phyloP scores from a whole-genome alignment of 1,140 invertebrate genomes.

The Whitmania pigra region DNA sequence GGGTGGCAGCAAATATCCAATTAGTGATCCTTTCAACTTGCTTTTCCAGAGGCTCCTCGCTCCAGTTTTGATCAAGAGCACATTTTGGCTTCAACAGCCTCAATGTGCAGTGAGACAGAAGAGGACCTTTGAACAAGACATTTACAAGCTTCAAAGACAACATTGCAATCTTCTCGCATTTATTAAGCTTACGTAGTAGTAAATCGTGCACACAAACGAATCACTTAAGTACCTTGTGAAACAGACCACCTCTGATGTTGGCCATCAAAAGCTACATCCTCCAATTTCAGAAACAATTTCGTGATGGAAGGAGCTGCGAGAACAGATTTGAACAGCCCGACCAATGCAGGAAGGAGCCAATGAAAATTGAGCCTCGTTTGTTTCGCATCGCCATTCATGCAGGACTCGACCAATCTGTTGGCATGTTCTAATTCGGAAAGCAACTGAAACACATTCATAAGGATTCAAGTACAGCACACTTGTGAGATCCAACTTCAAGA shows the following conservation, averaged over 20 bases:
- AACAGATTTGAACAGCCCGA: conserved; percentile 41
- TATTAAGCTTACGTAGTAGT: no score
- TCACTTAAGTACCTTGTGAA: neutral
- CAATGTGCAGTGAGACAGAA: conserved; percentile 57
- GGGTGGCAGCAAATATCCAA: conserved; percentile 47
- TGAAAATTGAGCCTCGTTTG: conserved; percentile 51
- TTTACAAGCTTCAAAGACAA: no score
- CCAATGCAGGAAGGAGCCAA: conserved; percentile 29
- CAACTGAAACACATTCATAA: conserved; percentile 40
- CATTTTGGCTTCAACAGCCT: conserved; percentile 62
- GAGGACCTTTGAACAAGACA: conserved; percentile 39
- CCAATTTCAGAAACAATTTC: conserved; percentile 47
- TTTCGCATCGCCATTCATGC: conserved; percentile 50
- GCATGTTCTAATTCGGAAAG: conserved; percentile 51
- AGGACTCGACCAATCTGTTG: conserved; percentile 53
- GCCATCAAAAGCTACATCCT: conserved; percentile 34
- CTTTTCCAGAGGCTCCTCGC: conserved; percentile 53
- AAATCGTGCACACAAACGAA: no score
- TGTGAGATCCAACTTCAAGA: conserved; percentile 10
- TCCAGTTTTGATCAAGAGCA: conserved; percentile 63
- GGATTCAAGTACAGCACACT: conserved; percentile 23
- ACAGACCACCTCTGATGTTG: conserved; percentile 1
- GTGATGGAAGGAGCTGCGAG: conserved; percentile 42
- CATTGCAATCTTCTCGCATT: no score
- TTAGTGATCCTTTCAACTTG: conserved; percentile 52